phyloP scores from a whole-genome alignment of 2,888 invertebrate species.

The Chymomyza amoena region DNA sequence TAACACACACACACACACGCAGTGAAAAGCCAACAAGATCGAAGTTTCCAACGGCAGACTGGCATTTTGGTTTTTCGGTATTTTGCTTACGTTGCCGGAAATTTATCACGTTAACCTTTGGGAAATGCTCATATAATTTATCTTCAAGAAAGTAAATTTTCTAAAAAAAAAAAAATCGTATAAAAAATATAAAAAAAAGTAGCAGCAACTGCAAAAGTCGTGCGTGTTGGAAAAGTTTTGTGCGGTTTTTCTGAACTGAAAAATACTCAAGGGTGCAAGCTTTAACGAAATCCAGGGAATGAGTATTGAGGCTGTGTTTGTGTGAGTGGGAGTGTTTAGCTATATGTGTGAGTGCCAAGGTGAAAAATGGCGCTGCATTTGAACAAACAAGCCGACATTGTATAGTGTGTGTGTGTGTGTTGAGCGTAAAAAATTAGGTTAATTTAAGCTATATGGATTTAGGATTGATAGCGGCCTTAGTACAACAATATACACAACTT shows the following conservation, averaged over 20 bases:
- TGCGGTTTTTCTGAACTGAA: not conserved
- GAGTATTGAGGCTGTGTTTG: no score
- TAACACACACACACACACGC: constrained; percentile 35
- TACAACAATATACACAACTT: constrained; percentile 51
- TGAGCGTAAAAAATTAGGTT: constrained; percentile 66
- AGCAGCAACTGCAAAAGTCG: constrained; percentile 13
- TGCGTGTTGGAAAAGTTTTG: constrained; percentile 18
- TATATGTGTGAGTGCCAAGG: constrained; percentile 6
- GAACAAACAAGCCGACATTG: constrained; percentile 39
- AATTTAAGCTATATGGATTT: constrained; percentile 48
- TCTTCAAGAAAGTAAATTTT: constrained; percentile 70
- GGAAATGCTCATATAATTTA: constrained; percentile 74
- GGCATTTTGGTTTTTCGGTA: constrained; percentile 42
- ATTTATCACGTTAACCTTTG: constrained; percentile 74
- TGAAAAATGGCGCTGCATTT: constrained; percentile 60
- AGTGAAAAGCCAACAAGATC: constrained; percentile 52
- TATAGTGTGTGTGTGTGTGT: constrained; percentile 19
- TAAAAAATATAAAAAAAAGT: constrained; percentile 25
- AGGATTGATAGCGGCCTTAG: constrained; percentile 61
- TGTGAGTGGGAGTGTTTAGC: not conserved
- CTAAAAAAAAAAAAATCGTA: constrained; percentile 19
- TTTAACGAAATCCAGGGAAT: constrained; percentile 26
- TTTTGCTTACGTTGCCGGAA: constrained; percentile 70
- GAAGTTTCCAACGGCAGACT: constrained; percentile 58
- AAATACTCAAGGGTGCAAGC: constrained; percentile 7